These are phyloP conservation scores for Reinhardtius hippoglossoides DNA, from an alignment of 2,113 vertebrate genomes.

Conservation along the genomic window DNA sequence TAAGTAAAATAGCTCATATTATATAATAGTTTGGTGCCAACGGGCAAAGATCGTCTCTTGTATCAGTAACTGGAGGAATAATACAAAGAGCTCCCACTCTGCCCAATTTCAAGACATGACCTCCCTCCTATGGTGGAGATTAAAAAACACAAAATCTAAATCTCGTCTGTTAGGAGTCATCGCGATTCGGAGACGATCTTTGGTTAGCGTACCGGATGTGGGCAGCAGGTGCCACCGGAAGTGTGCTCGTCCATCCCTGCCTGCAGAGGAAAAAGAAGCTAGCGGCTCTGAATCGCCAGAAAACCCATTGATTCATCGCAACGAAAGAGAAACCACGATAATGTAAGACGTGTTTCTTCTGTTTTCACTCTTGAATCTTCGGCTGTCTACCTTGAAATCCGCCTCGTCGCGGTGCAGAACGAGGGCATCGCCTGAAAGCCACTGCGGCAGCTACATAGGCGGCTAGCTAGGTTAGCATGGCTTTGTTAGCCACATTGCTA, in stretches of 20 bases:
- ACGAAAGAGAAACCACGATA: not conserved
- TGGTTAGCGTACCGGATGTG: slow-evolving; percentile 47
- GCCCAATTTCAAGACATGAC: not conserved
- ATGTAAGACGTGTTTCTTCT: not conserved
- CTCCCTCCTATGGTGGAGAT: too few species aligned
- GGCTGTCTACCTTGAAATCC: rapidly evolving
- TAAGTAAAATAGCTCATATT: too few species aligned
- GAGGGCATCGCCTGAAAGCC: not conserved
- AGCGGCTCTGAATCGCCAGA: slow-evolving; percentile 4
- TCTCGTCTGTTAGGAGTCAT: not conserved
- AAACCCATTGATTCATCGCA: not conserved
- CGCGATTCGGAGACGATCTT: slow-evolving; percentile 13
- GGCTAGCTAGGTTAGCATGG: slow-evolving; percentile 60
- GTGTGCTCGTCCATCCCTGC: slow-evolving; percentile 17
- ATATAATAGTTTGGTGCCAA: too few species aligned
- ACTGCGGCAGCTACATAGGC: slow-evolving; percentile 46
- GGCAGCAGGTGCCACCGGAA: slow-evolving; percentile 67
- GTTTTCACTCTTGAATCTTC: not conserved
- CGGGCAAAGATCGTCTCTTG: too few species aligned
- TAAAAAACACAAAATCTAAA: not conserved
- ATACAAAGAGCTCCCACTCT: not conserved
- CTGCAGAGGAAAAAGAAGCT: slow-evolving; percentile 30
- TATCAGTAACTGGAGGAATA: not conserved
- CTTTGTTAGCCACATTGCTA: slow-evolving; percentile 67
- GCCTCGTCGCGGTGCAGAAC: not conserved